Base-by-base conservation (phyloP, 2,113 vertebrate genomes). In the Cranoglanis bouderius region DNA sequence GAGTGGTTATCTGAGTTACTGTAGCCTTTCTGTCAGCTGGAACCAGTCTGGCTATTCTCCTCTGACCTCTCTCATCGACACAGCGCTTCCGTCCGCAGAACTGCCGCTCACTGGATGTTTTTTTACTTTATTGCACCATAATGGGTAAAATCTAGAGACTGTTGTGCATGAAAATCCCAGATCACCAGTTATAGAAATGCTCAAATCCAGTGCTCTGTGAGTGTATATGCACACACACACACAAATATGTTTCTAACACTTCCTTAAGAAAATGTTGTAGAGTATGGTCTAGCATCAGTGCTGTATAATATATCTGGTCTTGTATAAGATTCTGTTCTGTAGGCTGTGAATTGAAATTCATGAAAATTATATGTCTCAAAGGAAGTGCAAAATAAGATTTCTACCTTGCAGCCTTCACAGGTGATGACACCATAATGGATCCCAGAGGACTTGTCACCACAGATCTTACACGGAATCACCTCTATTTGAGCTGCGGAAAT, bases 381-480 rank as follows among this genome's bases (percentile, higher is more conserved):
- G 43, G n/a, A 51, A 82, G 26, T 26, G 16, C 18, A 38, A 65
- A 65, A 78, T 19, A 40, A 85, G 13, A 82, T 91, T 18, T 93
- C 93, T 88, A 96, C 96, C 95, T 96, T 96, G 94, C 96, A 96
- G 91, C 96, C 96, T 92, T 96, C 96, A 35, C 96, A 96, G 91
- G 96, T 98, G 94, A 98, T 98, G 80, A 98, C 97, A 0, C 97
- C 97, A 43, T 98, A 98, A 94, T 98, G 97, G 92, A 98, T 98
- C 91, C 97, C 97, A 0, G 97, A 98, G 91, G 97, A 98, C 89
- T 98, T 98, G 94, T 98, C 97, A 78, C 97, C 97, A 9, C 97
- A 98, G 94, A 98, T 98, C 93, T 98, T 98, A 94, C 97, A 98
- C 0, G 97, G 97, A 92, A 98, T 98, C 91, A 98, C 97, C 92